These are phyloP conservation scores for Manis javanica DNA, from an alignment of 2,797 vertebrate genomes.

Conservation along the genomic window DNA sequence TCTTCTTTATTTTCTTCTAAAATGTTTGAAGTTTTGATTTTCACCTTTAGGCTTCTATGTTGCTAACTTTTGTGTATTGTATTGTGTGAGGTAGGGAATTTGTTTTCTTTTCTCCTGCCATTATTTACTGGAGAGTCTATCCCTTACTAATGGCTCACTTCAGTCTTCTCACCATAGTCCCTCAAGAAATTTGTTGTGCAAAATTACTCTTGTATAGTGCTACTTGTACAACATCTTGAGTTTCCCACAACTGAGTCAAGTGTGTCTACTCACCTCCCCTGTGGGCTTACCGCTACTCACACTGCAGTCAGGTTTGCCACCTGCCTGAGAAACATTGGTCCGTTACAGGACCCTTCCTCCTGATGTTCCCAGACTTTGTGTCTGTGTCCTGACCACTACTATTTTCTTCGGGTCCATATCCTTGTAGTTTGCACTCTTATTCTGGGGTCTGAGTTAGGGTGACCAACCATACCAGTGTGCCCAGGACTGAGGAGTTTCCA, in stretches of 20 bases:
- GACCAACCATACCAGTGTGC: not conserved
- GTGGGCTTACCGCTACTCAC: not conserved
- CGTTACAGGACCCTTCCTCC: not conserved
- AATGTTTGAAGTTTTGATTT: slow-evolving; percentile 33
- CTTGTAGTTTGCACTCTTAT: not conserved
- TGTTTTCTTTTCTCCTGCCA: not conserved
- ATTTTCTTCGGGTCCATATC: not conserved
- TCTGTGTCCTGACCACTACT: not conserved
- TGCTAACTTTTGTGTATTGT: not conserved
- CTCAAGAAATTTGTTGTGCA: not conserved
- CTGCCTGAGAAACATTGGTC: not conserved
- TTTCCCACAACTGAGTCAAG: not conserved
- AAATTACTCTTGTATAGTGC: not conserved
- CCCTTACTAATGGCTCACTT: not conserved
- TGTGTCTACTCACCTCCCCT: not conserved
- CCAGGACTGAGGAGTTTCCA: not conserved
- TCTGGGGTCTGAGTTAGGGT: not conserved
- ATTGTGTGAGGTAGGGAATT: not conserved
- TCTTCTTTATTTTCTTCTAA: not conserved
- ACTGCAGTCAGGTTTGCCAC: not conserved
- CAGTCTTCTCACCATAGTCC: not conserved
- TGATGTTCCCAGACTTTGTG: not conserved
- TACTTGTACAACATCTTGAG: not conserved
- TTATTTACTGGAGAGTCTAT: not conserved
- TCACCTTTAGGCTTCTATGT: not conserved